A percentile compares a stretch with the other conserved stretches of the same genome.
phyloP scores from a whole-genome alignment of 2,797 vertebrate genomes.

The Glossophaga mutica region DNA sequence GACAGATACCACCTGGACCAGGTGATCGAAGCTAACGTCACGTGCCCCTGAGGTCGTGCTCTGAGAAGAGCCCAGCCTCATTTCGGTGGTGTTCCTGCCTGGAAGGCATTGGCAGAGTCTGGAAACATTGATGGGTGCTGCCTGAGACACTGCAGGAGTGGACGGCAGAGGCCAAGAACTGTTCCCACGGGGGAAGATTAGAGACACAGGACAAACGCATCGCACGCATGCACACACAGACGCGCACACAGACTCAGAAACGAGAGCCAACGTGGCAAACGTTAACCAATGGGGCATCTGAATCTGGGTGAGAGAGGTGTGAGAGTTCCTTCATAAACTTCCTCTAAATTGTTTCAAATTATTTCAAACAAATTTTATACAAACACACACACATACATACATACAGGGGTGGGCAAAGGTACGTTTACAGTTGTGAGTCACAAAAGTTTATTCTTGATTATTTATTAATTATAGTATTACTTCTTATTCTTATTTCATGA shows the following conservation, averaged over 20 bases:
- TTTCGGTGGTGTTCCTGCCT: neutral
- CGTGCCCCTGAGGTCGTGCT: neutral
- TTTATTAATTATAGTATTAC: neutral
- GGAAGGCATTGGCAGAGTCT: neutral
- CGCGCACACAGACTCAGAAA: accelerated
- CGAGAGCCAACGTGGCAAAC: neutral
- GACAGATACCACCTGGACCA: neutral
- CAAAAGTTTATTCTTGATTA: neutral
- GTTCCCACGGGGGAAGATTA: neutral
- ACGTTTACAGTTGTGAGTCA: neutral
- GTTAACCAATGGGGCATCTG: neutral
- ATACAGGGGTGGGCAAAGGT: neutral
- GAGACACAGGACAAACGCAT: neutral
- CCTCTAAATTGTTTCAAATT: neutral
- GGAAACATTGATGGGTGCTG: neutral
- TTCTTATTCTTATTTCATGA: neutral
- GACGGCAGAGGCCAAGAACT: neutral
- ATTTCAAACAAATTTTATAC: neutral
- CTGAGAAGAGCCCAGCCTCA: neutral
- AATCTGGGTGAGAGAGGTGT: neutral
- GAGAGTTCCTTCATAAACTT: neutral
- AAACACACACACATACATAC: neutral
- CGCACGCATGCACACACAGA: accelerated
- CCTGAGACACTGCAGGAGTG: neutral
- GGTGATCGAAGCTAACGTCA: neutral